These are phyloP conservation scores for Andrena bucephala DNA, from an alignment of 2,888 invertebrate species.

Conservation along the genomic window DNA sequence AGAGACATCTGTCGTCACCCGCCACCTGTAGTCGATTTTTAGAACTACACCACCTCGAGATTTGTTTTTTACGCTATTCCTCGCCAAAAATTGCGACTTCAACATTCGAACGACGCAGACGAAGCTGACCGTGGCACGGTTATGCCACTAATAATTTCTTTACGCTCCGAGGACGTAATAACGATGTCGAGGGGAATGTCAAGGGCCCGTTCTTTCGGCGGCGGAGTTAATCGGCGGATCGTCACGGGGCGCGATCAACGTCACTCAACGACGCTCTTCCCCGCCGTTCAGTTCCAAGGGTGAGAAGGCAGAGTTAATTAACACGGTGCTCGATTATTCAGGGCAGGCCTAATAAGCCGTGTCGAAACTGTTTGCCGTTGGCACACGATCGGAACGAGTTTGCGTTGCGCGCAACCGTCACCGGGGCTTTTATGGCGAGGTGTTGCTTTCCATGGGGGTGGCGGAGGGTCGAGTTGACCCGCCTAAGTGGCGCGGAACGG, in stretches of 20 bases:
- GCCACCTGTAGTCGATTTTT: no score
- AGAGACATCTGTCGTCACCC: no score
- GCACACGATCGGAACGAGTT: slow-evolving; percentile 57
- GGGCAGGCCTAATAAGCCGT: slow-evolving; percentile 57
- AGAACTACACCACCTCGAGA: no score
- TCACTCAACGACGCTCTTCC: slow-evolving; percentile 16
- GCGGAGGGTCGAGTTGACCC: slow-evolving; percentile 28
- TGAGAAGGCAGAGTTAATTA: slow-evolving; percentile 67
- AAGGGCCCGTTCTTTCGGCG: neutral
- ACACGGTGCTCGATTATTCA: slow-evolving; percentile 64
- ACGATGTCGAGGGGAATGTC: neutral
- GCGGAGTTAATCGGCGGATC: slow-evolving; percentile 46
- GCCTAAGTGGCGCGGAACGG: slow-evolving; percentile 29
- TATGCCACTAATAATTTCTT: slow-evolving; percentile 2
- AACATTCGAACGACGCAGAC: neutral
- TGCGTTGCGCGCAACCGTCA: slow-evolving; percentile 36
- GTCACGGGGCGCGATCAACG: slow-evolving; percentile 21
- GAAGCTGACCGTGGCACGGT: neutral
- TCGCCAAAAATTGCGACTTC: no score
- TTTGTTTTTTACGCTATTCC: no score
- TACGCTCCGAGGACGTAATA: neutral
- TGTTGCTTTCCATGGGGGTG: slow-evolving; percentile 27
- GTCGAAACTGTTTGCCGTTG: slow-evolving; percentile 59
- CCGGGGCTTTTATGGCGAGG: slow-evolving; percentile 44
- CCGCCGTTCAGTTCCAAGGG: slow-evolving; percentile 56